Evolutionary conservation across 2,113 vertebrate genomes (phyloP), one percentile per base, ranked within the genome.

Genomic region (Prietella phreatophila): DNA sequence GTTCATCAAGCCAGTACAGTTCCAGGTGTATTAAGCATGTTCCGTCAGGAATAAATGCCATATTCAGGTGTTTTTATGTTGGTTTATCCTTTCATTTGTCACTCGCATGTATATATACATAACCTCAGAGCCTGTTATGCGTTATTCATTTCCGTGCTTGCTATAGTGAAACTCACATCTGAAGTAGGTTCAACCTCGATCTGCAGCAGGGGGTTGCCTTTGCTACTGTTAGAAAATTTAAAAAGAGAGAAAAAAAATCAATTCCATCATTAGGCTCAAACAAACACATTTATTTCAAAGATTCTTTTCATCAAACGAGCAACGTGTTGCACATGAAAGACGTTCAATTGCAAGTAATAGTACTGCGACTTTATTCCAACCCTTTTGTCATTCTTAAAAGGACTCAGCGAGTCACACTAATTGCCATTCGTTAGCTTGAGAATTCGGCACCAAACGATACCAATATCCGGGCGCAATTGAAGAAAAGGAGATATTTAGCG

Each of bases 171-270:
- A 94, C 97, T 97, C 93, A 99, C 98, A 92, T 99, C 98, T 0
- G 97, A 99, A 76, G 97, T 98, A 71, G 97, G 97, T 92, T 99
- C 98, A 89, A 99, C 97, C 96, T 99, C 98, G 94, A 99, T 99
- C 93, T 99, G 97, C 94, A 99, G 98, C 92, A 99, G 94, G 87
- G 98, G 98, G 90, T 97, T 98, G 92, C 96, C 97, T 95, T 97
- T 97, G 91, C 96, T 96, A 93, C 97, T 99, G 91, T 90, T 82
- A 83, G 93, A 93, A 89, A 83, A 89, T 47, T 47, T 63, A 53
- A 82, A 36, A 86, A 36, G 36, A 36, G 36, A 42, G 5, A 42
- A 56, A 10, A 47, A 76, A 56, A 76, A 56, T 71, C 61, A 75
- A 22, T 27, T 20, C 53, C 47, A 82, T 27, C 79, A 36, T 71